Conservation (phyloP, 1,140 invertebrate species). For the Adelges cooleyi region DNA sequence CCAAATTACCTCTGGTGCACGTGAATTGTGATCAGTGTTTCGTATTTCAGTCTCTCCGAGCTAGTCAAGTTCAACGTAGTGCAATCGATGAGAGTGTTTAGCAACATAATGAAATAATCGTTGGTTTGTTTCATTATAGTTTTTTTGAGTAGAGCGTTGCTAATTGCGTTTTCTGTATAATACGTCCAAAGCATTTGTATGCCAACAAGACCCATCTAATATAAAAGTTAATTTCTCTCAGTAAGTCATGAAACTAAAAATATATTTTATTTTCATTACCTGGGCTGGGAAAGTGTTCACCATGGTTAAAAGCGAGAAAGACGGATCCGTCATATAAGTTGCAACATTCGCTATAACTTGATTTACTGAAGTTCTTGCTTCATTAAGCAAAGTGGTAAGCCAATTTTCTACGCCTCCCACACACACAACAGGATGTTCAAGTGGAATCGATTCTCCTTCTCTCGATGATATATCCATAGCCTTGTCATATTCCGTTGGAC, state of each 20-base stretch:
- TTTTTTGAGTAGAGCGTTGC: slow-evolving; percentile 77
- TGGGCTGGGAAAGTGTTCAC: slow-evolving; percentile 87
- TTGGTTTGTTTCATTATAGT: slow-evolving; percentile 95
- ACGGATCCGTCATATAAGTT: slow-evolving; percentile 69
- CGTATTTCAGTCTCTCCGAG: slow-evolving; percentile 88
- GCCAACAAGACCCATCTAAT: slow-evolving; percentile 73
- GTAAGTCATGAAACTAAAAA: background rate
- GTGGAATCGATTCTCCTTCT: slow-evolving; percentile 76
- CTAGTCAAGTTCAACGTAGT: slow-evolving; percentile 83
- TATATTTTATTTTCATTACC: slow-evolving; percentile 43
- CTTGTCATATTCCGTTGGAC: slow-evolving; percentile 91
- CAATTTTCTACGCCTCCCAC: slow-evolving; percentile 93
- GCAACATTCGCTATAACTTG: slow-evolving; percentile 79
- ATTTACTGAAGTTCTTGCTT: slow-evolving; percentile 79
- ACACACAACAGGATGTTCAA: slow-evolving; percentile 81
- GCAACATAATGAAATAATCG: slow-evolving; percentile 80
- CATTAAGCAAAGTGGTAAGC: slow-evolving; percentile 78
- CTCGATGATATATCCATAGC: slow-evolving; percentile 85
- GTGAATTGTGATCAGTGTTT: slow-evolving; percentile 93
- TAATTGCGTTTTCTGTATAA: slow-evolving; percentile 76
- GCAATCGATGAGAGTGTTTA: slow-evolving; percentile 89
- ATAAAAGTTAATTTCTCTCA: slow-evolving; percentile 16
- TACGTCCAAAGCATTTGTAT: slow-evolving; percentile 96
- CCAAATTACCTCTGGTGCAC: slow-evolving; percentile 77
- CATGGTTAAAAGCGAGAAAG: slow-evolving; percentile 74